phyloP scores from a whole-genome alignment of 2,113 vertebrate species.

The Eidolon helvum region DNA sequence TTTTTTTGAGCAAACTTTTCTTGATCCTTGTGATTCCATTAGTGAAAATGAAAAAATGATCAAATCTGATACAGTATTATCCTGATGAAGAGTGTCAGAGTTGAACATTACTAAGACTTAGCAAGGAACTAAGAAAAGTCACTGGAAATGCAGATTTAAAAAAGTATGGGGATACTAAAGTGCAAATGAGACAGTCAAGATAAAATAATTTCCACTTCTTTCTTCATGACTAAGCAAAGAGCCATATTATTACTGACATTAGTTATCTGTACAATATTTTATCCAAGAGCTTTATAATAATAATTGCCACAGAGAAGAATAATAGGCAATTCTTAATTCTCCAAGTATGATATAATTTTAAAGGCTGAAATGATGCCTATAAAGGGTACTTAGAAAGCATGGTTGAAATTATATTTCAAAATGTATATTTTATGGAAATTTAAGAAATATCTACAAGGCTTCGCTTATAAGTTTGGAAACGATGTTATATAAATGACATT shows the following conservation, averaged over 20 bases:
- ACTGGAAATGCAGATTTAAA: background rate
- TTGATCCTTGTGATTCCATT: conserved; percentile 32
- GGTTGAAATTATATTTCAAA: conserved; percentile 10
- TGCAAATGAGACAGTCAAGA: background rate
- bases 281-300: background rate
- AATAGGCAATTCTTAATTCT: conserved; percentile 35
- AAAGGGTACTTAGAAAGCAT: background rate
- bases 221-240: background rate
- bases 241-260: background rate
- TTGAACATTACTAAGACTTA: background rate
- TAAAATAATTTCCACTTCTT: conserved; percentile 2
- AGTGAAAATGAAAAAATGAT: background rate
- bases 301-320: background rate
- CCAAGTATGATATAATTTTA: background rate
- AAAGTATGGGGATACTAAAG: background rate
- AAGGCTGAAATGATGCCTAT: conserved; percentile 8
- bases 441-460: background rate
- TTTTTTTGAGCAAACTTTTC: background rate
- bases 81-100: background rate
- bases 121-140: background rate
- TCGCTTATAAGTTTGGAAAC: background rate
- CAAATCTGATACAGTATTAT: background rate
- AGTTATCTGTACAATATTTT: background rate
- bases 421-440: background rate
- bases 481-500: background rate